Evolutionary conservation across 2,113 vertebrate genomes (phyloP).

Genomic region (Rhodinocichla rosea): DNA sequence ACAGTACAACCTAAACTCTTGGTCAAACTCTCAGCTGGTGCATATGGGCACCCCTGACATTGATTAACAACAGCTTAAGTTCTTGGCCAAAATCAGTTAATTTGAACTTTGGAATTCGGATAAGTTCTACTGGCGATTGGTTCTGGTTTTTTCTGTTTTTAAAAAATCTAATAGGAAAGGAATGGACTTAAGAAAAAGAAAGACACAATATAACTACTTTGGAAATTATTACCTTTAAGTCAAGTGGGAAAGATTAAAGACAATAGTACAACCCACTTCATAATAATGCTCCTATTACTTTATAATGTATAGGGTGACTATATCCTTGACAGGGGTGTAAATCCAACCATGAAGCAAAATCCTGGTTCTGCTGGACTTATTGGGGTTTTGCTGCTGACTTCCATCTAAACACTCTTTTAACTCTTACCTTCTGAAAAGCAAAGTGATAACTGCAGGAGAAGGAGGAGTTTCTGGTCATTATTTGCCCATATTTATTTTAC

Average conservation of each 20-base stretch:
- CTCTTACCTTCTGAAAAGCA: not conserved
- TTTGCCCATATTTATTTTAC: not conserved
- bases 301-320: not conserved
- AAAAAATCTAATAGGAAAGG: not conserved
- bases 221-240: not conserved
- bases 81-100: not conserved
- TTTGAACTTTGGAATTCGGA: not conserved
- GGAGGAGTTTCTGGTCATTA: not conserved
- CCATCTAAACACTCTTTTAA: not conserved
- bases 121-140: not conserved
- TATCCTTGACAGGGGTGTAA: not conserved
- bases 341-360: not conserved
- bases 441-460: not conserved
- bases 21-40: not conserved
- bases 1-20: not conserved
- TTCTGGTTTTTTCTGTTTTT: not conserved
- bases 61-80: not conserved
- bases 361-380: not conserved
- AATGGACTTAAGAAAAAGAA: not conserved
- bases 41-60: not conserved
- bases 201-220: not conserved
- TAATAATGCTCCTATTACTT: not conserved
- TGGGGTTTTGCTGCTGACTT: not conserved
- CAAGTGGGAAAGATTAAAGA: not conserved
- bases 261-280: not conserved